Conservation (phyloP, 1,140 invertebrate species). For the Papilio xuthus region DNA sequence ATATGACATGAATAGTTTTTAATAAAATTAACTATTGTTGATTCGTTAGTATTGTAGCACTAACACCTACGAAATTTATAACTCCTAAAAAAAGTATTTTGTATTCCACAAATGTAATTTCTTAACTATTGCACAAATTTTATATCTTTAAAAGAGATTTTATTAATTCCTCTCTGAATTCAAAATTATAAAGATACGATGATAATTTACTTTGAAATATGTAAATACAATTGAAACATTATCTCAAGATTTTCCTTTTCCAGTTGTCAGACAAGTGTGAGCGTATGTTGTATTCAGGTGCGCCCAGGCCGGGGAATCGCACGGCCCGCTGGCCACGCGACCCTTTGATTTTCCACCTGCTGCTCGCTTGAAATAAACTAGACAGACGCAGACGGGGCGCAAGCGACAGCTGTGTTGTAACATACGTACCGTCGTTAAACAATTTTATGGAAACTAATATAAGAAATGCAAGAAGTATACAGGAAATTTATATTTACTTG, state of each 20-base stretch:
- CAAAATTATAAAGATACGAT: too few relatives aligned
- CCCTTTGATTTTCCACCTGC: conserved; percentile 47
- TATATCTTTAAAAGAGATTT: too few relatives aligned
- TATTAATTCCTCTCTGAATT: too few relatives aligned
- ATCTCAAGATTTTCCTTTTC: conserved; percentile 9
- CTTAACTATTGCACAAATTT: too few relatives aligned
- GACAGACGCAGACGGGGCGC: conserved; percentile 34
- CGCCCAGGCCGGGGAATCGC: conserved; percentile 15
- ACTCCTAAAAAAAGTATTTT: too few relatives aligned
- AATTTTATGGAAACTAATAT: not conserved
- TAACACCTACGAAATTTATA: too few relatives aligned
- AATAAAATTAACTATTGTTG: too few relatives aligned
- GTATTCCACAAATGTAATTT: too few relatives aligned
- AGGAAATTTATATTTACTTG: too few relatives aligned
- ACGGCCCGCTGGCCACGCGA: conserved; percentile 35
- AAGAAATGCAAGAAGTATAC: not conserved
- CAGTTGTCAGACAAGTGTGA: not conserved
- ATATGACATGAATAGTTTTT: too few relatives aligned
- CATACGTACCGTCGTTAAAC: not conserved
- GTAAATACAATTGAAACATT: not conserved
- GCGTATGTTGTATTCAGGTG: conserved; percentile 16
- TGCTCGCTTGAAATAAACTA: conserved; percentile 47
- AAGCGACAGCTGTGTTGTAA: not conserved
- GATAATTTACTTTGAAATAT: not conserved
- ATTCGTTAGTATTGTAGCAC: too few relatives aligned